Base-by-base conservation (phyloP, 2,888 invertebrate species). In the Caenorhabditis macrosperma region DNA sequence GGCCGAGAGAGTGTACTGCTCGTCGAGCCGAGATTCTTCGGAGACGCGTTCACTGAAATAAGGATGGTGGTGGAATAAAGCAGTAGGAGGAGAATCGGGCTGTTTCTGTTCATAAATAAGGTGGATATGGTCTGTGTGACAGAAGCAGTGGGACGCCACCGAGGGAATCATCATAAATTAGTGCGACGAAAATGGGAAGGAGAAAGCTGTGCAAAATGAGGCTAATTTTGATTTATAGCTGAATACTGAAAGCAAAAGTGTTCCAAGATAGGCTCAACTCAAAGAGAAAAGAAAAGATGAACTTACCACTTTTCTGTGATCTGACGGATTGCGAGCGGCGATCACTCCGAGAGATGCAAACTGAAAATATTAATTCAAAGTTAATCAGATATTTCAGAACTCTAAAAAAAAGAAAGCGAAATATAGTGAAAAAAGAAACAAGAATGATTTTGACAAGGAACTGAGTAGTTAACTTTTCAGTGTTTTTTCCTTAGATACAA, bases 321-420 rank as follows among this genome's bases (percentile, higher is more conserved):
- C 82, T 59, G 9, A 82, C 82, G 0, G 82, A 82, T 46, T 82
- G 82, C 3, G 82, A 82, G n/a, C 82, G 74, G 35, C 82, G 59
- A 24, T 78, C 78, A 10, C 54, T 63, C 28, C 82, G 48, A 1
- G 77, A 77, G 38, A 81, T 79, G 50, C 52, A 66, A 22, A 59
- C 75, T 75, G 66, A 52, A 69, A 67, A 30, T 55, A 46, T 4
- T 7, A 46, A 9, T 38, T 33, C n/a, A n/a, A n/a, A n/a, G n/a
- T n/a, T n/a, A n/a, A n/a, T n/a, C n/a, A n/a, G n/a, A 9, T 33
- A 7, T 33, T 33, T 33, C 9, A 9, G 9, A 33, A 33, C 33
- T 33, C 6, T 33, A 7, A 7, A 7, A 33, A 33, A 33, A 33
- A 33, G 9, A 33, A 33, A 33, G 6, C 33, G 5, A 33, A 33